Evolutionary conservation across 2,797 vertebrate genomes (phyloP).

Genomic region (Sternotherus odoratus): DNA sequence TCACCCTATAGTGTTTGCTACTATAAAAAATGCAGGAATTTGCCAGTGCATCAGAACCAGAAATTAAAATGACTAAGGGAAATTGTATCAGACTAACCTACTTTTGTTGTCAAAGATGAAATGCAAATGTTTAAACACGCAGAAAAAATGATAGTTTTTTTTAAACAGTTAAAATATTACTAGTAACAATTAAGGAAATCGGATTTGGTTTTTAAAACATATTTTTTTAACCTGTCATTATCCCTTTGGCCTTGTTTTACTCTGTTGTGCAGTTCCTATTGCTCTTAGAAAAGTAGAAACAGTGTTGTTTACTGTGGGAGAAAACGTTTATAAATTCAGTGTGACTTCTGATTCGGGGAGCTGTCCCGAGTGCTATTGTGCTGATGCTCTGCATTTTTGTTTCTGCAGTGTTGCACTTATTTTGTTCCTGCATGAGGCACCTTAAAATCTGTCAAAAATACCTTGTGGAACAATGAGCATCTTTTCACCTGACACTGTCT

Average conservation of each 20-base stretch:
- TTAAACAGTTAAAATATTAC: not conserved
- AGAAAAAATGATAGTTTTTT: not conserved
- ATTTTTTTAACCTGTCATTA: too few species aligned
- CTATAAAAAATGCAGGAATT: not conserved
- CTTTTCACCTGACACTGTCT: constrained; percentile 25
- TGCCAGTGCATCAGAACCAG: not conserved
- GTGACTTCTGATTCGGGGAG: accelerated
- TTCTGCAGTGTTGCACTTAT: not conserved
- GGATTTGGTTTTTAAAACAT: not conserved
- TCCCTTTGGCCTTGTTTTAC: not conserved
- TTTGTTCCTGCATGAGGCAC: not conserved
- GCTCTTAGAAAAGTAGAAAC: not conserved
- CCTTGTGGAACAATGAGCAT: constrained; percentile 19
- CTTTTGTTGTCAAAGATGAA: not conserved
- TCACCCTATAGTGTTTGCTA: not conserved
- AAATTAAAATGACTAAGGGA: not conserved
- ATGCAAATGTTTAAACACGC: not conserved
- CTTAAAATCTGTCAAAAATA: constrained; percentile 33
- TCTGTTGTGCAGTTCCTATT: not conserved
- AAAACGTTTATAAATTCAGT: not conserved
- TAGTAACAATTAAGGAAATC: not conserved
- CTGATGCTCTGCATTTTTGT: not conserved
- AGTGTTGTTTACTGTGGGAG: accelerated
- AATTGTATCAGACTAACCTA: not conserved
- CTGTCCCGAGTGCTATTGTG: not conserved